Evolutionary conservation across 1,140 invertebrate genomes (phyloP).

Genomic region (Eumaeus atala): DNA sequence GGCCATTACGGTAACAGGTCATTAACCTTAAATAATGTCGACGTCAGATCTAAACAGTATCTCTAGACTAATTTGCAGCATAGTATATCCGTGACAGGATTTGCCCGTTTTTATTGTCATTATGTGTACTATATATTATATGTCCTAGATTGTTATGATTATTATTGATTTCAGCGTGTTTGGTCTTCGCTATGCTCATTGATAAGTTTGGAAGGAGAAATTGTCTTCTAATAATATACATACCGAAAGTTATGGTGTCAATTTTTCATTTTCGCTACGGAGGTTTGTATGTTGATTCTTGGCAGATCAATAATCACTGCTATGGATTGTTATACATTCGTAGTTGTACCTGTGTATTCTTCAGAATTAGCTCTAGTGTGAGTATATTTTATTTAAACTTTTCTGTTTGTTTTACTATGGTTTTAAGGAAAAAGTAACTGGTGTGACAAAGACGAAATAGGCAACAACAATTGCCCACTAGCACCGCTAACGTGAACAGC

Average conservation of each 20-base stretch:
- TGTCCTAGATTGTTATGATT: too few relatives aligned
- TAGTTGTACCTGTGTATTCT: constrained; percentile 14
- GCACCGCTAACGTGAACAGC: too few relatives aligned
- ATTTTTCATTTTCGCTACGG: constrained; percentile 20
- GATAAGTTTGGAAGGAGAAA: constrained; percentile 16
- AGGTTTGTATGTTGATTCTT: constrained; percentile 18
- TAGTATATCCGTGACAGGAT: too few relatives aligned
- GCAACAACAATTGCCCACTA: too few relatives aligned
- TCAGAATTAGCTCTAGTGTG: constrained; percentile 24
- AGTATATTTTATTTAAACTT: constrained; percentile 3
- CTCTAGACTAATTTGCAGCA: too few relatives aligned
- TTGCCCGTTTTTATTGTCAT: too few relatives aligned
- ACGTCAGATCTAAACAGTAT: too few relatives aligned
- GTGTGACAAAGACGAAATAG: too few relatives aligned
- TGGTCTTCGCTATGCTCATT: neutral
- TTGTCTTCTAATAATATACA: constrained; percentile 9
- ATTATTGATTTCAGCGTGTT: constrained; percentile 9
- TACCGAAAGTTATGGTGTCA: constrained; percentile 18
- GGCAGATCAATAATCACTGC: constrained; percentile 13
- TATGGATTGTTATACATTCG: constrained; percentile 4
- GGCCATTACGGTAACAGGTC: too few relatives aligned
- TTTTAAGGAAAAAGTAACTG: too few relatives aligned
- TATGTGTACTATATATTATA: too few relatives aligned
- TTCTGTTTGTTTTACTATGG: neutral
- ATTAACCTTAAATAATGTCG: too few relatives aligned